These are phyloP conservation scores for Acrobasis consociella DNA, from an alignment of 2,888 invertebrate species.

Conservation along the genomic window DNA sequence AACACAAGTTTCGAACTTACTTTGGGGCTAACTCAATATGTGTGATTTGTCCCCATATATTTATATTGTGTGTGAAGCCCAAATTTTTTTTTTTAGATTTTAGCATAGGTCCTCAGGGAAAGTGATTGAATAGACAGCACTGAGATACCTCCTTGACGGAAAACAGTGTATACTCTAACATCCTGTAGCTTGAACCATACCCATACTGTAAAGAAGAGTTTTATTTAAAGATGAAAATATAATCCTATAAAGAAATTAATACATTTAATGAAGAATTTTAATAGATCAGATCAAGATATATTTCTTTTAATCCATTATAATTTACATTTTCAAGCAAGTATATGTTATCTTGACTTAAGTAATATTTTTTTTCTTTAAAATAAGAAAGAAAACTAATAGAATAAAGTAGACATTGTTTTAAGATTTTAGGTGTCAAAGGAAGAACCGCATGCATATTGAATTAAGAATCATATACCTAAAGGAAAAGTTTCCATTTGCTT, in stretches of 20 bases:
- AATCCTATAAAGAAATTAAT: not conserved
- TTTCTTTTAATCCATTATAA: not conserved
- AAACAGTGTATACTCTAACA: not conserved
- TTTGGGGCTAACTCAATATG: too few species aligned
- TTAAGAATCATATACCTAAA: not conserved
- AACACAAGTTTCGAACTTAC: too few species aligned
- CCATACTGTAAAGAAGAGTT: too few species aligned
- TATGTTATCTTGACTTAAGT: not conserved
- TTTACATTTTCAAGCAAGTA: not conserved
- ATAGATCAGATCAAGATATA: not conserved
- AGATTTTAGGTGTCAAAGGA: not conserved
- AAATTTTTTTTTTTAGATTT: not conserved
- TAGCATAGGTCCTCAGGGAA: not conserved
- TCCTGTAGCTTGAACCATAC: not conserved
- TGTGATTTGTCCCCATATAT: too few species aligned
- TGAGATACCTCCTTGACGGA: not conserved
- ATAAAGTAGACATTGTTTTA: not conserved
- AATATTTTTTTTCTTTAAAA: not conserved
- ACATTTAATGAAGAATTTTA: not conserved
- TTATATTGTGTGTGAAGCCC: not conserved
- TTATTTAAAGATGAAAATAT: not conserved
- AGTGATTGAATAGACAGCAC: not conserved
- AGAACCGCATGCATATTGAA: constrained; percentile 1
- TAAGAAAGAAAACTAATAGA: not conserved
- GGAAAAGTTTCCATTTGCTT: not conserved